Base-by-base conservation (phyloP, 23 tunicate species). In the Clavelina lepadiformis region DNA sequence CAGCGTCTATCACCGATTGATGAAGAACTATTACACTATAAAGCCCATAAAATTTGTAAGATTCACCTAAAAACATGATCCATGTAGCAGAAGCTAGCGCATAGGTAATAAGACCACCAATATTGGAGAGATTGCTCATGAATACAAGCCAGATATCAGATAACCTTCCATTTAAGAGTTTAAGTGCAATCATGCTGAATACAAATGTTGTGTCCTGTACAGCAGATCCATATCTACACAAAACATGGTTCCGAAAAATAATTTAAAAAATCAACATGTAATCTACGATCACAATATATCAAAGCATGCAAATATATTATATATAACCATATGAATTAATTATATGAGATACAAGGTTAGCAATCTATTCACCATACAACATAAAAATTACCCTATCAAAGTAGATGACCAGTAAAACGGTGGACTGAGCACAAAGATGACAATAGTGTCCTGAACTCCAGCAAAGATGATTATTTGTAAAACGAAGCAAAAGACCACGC, bases 321-420 rank as follows among this genome's bases (percentile, higher is more conserved):
- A n/a, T n/a, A n/a, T n/a, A n/a, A n/a, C n/a, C n/a, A n/a, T n/a
- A n/a, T n/a, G n/a, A n/a, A n/a, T n/a, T n/a, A n/a, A n/a, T n/a
- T n/a, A n/a, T n/a, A n/a, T n/a, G n/a, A n/a, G n/a, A n/a, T n/a
- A n/a, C n/a, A n/a, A n/a, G n/a, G n/a, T n/a, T n/a, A n/a, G n/a
- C n/a, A n/a, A n/a, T n/a, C n/a, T n/a, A n/a, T n/a, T n/a, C n/a
- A n/a, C n/a, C n/a, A n/a, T n/a, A n/a, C n/a, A n/a, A n/a, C n/a
- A 58, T 6, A 68, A 27, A 28, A 15, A 76, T 58, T 60, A 88
- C 87, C 96, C 96, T 44, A 88, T 65, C 25, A 65, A 38, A 3
- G 51, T 23, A 5, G 74, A 53, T 11, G 72, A 38, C 82, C 77
- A 80, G 35, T 87, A 88, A 46, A 88, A 60, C 5, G 96, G 96